Conservation (phyloP, 2,888 invertebrate genomes). For the Ptychoptera albimana region DNA sequence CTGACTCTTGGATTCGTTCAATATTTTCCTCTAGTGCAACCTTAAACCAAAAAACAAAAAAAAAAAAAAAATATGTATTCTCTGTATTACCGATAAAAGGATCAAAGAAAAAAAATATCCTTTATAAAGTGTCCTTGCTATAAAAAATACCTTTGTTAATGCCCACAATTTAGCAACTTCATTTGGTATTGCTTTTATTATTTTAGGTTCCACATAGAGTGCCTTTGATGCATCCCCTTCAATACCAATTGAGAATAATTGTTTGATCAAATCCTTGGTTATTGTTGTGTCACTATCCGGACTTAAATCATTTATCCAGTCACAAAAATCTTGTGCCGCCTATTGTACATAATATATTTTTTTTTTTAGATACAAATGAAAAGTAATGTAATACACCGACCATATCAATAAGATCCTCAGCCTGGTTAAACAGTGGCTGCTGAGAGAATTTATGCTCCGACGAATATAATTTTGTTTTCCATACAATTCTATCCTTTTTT, state of each 20-base stretch:
- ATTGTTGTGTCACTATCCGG: slow-evolving; percentile 19
- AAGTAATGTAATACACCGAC: slow-evolving; percentile 13
- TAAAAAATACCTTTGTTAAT: slow-evolving; percentile 20
- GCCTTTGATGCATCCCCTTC: slow-evolving; percentile 17
- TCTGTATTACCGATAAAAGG: not conserved
- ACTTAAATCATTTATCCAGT: slow-evolving; percentile 25
- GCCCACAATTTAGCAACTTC: slow-evolving; percentile 26
- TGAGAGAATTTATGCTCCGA: slow-evolving; percentile 16
- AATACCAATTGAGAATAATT: slow-evolving; percentile 24
- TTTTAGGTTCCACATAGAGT: slow-evolving; percentile 25
- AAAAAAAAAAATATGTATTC: slow-evolving; percentile 1
- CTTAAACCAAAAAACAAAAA: slow-evolving; percentile 10
- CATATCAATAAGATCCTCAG: slow-evolving; percentile 27
- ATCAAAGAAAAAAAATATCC: too few species aligned
- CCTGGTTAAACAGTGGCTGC: slow-evolving; percentile 25
- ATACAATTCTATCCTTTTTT: slow-evolving; percentile 23
- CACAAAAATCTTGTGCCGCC: slow-evolving; percentile 21
- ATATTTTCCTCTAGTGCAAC: slow-evolving; percentile 22
- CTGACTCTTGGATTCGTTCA: slow-evolving; percentile 18
- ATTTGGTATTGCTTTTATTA: slow-evolving; percentile 25
- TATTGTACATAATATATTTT: slow-evolving; percentile 4
- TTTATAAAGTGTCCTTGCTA: not conserved
- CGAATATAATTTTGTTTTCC: slow-evolving; percentile 25
- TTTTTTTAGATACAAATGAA: not conserved
- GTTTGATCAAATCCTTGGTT: slow-evolving; percentile 23